Conservation (phyloP, 2,797 vertebrate genomes). For the Malurus leucopterus region DNA sequence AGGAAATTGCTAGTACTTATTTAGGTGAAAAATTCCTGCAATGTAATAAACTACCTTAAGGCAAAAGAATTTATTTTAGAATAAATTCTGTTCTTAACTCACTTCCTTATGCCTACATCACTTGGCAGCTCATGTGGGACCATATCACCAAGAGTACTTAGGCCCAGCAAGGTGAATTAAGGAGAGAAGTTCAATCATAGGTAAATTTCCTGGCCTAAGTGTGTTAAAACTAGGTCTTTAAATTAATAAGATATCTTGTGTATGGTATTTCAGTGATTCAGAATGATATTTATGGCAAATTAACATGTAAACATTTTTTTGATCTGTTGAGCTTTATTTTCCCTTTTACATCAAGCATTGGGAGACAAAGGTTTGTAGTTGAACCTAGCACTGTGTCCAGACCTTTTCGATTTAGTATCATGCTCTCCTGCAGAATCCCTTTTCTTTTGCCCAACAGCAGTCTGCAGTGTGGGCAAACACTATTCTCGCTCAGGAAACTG, state of each 20-base stretch:
- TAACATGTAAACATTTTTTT: not conserved
- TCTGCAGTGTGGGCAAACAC: not conserved
- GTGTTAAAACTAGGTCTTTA: conserved; percentile 31
- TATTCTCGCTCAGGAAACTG: not conserved
- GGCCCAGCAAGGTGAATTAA: conserved; percentile 26
- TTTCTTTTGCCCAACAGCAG: not conserved
- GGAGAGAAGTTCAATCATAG: conserved; percentile 26
- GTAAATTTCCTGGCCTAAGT: not conserved
- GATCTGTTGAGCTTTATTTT: not conserved
- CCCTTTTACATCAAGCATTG: not conserved
- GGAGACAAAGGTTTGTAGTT: not conserved
- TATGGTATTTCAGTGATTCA: not conserved
- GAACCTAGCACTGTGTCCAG: not conserved
- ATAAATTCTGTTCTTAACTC: conserved; percentile 33
- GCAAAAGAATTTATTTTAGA: not conserved
- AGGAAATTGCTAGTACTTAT: not conserved
- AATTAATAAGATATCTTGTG: not conserved
- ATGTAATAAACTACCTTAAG: not conserved
- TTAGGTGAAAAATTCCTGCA: not conserved
- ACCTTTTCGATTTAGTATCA: not conserved
- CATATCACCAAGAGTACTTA: not conserved
- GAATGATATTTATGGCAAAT: not conserved
- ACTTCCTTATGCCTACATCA: not conserved
- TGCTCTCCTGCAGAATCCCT: not conserved
- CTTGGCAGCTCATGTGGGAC: conserved; percentile 11